Percentiles rank a stretch among this genome's conserved stretches.
These are phyloP conservation scores for Tethya wilhelma DNA, from an alignment of 37 sponge, comb jelly and placozoan genomes.

Conservation along the genomic window DNA sequence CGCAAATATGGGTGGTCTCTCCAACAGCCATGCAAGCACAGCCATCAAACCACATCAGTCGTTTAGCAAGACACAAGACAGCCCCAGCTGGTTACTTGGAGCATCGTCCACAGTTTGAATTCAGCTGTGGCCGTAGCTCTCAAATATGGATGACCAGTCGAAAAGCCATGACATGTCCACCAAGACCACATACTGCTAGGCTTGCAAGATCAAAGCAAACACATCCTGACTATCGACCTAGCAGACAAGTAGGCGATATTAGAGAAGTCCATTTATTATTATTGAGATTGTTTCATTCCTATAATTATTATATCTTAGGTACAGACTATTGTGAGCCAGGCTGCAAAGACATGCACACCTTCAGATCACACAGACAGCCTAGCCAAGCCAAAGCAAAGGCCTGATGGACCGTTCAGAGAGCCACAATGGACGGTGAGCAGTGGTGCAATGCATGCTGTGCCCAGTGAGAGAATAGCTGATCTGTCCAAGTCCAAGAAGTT, in stretches of 20 bases:
- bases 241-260: constrained; percentile 49
- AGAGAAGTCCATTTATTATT: neutral
- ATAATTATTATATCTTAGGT: constrained; percentile 40
- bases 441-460: constrained; percentile 54
- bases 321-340: constrained; percentile 64
- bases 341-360: constrained; percentile 58
- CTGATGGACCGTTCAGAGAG: constrained; percentile 74
- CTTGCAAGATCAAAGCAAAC: constrained; percentile 80
- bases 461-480: constrained; percentile 73
- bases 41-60: constrained; percentile 32
- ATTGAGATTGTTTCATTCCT: neutral
- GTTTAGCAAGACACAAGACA: constrained; percentile 69
- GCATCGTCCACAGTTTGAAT: constrained; percentile 64
- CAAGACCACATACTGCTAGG: constrained; percentile 71
- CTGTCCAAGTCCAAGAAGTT: constrained; percentile 77
- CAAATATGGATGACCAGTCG: constrained; percentile 63
- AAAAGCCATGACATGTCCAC: constrained; percentile 42
- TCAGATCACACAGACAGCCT: constrained; percentile 52
- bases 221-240: constrained; percentile 66
- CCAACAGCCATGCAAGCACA: constrained; percentile 28
- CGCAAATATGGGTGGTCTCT: constrained; percentile 65
- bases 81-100: constrained; percentile 47
- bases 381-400: constrained; percentile 69
- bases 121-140: constrained; percentile 86
- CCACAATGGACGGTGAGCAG: constrained; percentile 76